Conservation (phyloP, 2,888 invertebrate genomes). For the Spilarctia lutea region DNA sequence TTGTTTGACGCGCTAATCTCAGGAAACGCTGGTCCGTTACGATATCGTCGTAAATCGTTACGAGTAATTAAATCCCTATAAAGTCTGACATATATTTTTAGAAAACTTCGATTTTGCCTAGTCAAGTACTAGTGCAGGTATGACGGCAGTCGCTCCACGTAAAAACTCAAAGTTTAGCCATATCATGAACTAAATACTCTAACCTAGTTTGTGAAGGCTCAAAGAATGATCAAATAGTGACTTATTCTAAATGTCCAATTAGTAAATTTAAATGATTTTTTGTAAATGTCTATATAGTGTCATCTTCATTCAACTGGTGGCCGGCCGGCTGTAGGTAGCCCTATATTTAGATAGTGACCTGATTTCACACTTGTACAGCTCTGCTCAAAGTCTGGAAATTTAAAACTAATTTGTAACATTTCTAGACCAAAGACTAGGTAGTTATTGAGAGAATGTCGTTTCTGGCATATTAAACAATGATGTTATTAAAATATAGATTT, state of each 20-base stretch:
- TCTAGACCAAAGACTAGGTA: conserved; percentile 9
- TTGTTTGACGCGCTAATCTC: too few species aligned
- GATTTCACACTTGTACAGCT: conserved; percentile 41
- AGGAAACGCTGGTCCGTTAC: too few species aligned
- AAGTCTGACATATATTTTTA: too few species aligned
- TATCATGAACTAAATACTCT: too few species aligned
- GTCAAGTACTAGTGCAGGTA: too few species aligned
- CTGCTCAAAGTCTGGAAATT: conserved; percentile 33
- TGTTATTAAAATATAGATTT: background rate
- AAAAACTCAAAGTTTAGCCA: too few species aligned
- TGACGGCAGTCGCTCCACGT: too few species aligned
- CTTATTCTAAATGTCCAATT: background rate
- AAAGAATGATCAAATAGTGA: too few species aligned
- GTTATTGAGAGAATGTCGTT: conserved; percentile 6
- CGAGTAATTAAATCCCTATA: too few species aligned
- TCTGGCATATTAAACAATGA: background rate
- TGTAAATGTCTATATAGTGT: background rate
- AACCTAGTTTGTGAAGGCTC: too few species aligned
- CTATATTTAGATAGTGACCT: conserved; percentile 56
- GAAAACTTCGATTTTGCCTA: too few species aligned
- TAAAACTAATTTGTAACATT: conserved; percentile 32
- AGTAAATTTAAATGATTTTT: background rate
- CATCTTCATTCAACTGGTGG: conserved; percentile 26
- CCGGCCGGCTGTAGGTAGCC: conserved; percentile 44
- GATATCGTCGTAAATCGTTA: too few species aligned